These are phyloP conservation scores for Macrotus californicus DNA, from an alignment of 2,113 vertebrate genomes.

Conservation along the genomic window DNA sequence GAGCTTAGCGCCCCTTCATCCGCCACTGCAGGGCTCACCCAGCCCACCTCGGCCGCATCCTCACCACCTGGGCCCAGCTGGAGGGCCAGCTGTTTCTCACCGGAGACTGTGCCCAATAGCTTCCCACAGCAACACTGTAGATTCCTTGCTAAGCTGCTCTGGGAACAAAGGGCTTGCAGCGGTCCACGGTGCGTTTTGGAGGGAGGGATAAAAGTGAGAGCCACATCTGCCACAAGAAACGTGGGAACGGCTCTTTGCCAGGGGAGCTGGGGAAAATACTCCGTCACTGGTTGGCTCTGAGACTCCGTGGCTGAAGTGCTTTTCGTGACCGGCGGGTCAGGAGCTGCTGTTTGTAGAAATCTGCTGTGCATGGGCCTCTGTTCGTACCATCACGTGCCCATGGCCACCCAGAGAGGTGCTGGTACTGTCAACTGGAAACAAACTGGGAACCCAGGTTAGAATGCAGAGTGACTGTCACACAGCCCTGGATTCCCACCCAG, in stretches of 20 bases:
- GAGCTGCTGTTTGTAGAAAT: not conserved
- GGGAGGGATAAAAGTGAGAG: not conserved
- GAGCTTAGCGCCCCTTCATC: not conserved
- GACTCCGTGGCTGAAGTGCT: not conserved
- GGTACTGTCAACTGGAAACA: rapidly evolving
- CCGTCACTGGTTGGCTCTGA: not conserved
- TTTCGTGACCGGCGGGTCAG: not conserved
- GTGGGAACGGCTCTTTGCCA: constrained; percentile 48
- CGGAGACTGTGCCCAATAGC: not conserved
- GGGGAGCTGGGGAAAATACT: not conserved
- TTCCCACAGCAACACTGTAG: constrained; percentile 15
- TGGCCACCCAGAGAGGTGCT: not conserved
- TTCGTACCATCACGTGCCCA: rapidly evolving
- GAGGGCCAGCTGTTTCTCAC: constrained; percentile 43
- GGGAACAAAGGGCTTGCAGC: constrained; percentile 36
- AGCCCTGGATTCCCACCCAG: not conserved
- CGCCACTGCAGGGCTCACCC: not conserved
- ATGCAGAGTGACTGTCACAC: not conserved
- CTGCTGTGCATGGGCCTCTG: not conserved
- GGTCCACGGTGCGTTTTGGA: not conserved
- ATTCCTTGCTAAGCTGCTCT: constrained; percentile 10
- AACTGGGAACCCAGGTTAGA: not conserved
- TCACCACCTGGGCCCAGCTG: constrained; percentile 57
- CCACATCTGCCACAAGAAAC: constrained; percentile 48
- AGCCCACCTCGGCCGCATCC: not conserved